Percentiles rank a stretch among this genome's conserved stretches.
These are phyloP conservation scores for Tenualosa thibaudeaui DNA, from an alignment of 2,797 vertebrate species.

Conservation along the genomic window DNA sequence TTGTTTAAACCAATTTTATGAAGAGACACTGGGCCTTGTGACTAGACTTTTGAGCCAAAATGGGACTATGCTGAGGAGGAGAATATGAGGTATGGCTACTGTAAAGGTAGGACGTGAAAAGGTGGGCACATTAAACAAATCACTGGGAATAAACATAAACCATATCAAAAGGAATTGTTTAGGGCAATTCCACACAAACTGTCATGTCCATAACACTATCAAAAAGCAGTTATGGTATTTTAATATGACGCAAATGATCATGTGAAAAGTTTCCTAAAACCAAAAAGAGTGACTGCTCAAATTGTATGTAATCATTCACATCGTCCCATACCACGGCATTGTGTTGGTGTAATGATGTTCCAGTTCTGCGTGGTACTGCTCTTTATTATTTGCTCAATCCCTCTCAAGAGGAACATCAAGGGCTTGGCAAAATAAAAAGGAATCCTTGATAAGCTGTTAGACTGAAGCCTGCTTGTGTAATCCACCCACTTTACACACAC, in stretches of 20 bases:
- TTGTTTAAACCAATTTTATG: neutral
- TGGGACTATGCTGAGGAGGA: neutral
- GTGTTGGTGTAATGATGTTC: too few relatives aligned
- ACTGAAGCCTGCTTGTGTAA: conserved; percentile 1
- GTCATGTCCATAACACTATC: too few relatives aligned
- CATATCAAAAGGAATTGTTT: too few relatives aligned
- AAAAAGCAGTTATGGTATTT: too few relatives aligned
- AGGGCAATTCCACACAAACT: too few relatives aligned
- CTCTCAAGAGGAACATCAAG: neutral
- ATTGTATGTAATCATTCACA: too few relatives aligned
- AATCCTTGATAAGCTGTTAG: neutral
- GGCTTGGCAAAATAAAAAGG: neutral
- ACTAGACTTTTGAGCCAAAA: neutral
- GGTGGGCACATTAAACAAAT: neutral
- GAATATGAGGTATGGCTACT: neutral
- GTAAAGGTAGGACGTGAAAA: neutral
- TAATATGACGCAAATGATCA: too few relatives aligned
- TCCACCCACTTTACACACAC: neutral
- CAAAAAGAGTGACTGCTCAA: too few relatives aligned
- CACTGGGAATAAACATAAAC: neutral
- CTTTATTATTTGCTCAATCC: neutral
- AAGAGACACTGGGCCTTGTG: neutral
- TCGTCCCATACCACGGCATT: too few relatives aligned
- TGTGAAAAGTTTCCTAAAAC: too few relatives aligned
- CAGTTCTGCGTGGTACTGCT: too few relatives aligned